A percentile compares a stretch with the other conserved stretches of the same genome.
phyloP scores from a whole-genome alignment of 2,797 vertebrate genomes.

The Aselliscus stoliczkanus region DNA sequence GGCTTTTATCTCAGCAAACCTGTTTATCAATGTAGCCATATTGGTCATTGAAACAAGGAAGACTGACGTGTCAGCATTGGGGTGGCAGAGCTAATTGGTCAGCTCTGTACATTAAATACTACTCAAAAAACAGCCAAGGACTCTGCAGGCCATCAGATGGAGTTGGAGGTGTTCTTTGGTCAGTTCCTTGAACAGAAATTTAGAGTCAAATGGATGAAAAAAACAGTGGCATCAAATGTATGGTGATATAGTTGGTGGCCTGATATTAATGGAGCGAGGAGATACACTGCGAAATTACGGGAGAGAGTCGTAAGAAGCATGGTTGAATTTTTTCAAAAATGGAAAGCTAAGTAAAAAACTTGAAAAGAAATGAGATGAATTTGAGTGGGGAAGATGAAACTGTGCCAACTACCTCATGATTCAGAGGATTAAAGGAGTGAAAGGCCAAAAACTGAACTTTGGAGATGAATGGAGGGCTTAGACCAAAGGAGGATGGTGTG shows the following conservation, averaged over 20 bases:
- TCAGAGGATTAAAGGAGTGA: background rate
- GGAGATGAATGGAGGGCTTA: background rate
- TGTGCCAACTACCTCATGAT: no score
- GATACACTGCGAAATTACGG: background rate
- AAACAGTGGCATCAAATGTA: background rate
- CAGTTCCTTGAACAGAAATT: background rate
- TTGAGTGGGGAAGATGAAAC: no score
- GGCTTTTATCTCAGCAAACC: background rate
- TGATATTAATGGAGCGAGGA: background rate
- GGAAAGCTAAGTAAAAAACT: background rate
- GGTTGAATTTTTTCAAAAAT: background rate
- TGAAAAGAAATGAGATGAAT: background rate
- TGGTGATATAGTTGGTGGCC: no score
- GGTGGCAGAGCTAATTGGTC: background rate
- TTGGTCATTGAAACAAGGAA: background rate
- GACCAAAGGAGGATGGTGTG: background rate
- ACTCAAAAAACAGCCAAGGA: background rate
- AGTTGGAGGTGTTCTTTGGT: background rate
- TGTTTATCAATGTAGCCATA: background rate
- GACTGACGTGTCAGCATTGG: accelerated
- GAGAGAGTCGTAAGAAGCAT: background rate
- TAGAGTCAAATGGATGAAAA: background rate
- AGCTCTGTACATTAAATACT: background rate
- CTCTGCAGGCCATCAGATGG: no score
- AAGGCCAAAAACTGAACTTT: background rate